Conservation (phyloP, 2,797 vertebrate species). For the Aselliscus stoliczkanus region DNA sequence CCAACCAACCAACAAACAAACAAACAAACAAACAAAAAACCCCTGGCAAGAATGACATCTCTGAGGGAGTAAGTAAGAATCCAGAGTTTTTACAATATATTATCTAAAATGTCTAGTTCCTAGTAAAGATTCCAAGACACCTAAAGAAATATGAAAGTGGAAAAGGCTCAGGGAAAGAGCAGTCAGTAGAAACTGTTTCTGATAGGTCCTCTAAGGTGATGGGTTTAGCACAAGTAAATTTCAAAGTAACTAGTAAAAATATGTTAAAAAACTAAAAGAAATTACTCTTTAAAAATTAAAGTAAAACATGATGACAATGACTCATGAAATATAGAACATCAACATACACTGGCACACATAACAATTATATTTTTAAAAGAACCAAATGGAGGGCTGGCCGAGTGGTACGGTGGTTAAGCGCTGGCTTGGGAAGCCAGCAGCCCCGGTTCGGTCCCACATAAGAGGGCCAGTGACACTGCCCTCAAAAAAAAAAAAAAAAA, state of each 20-base stretch:
- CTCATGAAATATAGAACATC: not conserved
- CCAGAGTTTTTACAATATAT: not conserved
- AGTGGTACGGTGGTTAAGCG: too few species aligned
- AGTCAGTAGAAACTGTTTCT: not conserved
- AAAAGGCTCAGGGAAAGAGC: not conserved
- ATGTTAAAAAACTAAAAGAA: not conserved
- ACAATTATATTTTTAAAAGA: not conserved
- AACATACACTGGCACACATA: not conserved
- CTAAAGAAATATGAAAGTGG: not conserved
- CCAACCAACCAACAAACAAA: not conserved
- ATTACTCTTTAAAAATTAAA: not conserved
- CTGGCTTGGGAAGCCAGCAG: too few species aligned
- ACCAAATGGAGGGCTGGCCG: not conserved
- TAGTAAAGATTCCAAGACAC: not conserved
- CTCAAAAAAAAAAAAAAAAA: too few species aligned
- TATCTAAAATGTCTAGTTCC: not conserved
- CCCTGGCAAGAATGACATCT: not conserved
- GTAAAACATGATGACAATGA: not conserved
- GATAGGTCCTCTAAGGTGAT: not conserved
- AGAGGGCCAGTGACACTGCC: too few species aligned
- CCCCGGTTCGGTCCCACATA: too few species aligned
- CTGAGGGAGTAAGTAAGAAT: not conserved
- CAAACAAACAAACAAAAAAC: too few species aligned
- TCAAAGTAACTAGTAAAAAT: not conserved
- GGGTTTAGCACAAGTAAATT: not conserved